These are phyloP conservation scores for Diarsia rubi DNA, from an alignment of 2,888 invertebrate species.

Conservation along the genomic window DNA sequence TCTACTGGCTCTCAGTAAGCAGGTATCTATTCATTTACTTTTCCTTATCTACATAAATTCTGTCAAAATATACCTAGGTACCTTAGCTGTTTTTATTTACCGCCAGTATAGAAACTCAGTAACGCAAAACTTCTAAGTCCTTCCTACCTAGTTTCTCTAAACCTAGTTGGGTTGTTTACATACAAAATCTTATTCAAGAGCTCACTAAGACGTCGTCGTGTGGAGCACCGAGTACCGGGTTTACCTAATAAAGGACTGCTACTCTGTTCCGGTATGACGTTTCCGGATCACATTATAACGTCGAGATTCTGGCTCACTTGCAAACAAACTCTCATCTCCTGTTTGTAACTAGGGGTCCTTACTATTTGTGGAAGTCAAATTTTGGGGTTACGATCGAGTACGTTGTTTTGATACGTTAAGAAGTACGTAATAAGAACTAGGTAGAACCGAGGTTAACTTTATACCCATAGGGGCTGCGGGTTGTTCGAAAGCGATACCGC, in stretches of 20 bases:
- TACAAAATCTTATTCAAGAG: conserved; percentile 57
- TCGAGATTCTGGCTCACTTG: conserved; percentile 68
- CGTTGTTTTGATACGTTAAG: no score
- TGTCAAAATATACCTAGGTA: not conserved
- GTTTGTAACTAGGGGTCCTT: conserved; percentile 65
- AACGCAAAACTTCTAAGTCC: conserved; percentile 19
- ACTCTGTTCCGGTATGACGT: conserved; percentile 66
- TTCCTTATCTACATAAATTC: not conserved
- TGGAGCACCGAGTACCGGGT: conserved; percentile 44
- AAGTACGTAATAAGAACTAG: no score
- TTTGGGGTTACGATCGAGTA: conserved; percentile 1
- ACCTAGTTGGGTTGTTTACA: conserved; percentile 42
- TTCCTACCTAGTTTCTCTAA: conserved; percentile 25
- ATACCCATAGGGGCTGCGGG: no score
- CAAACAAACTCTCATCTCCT: conserved; percentile 75
- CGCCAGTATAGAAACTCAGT: conserved; percentile 14
- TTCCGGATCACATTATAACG: conserved; percentile 73
- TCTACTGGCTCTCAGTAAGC: not conserved
- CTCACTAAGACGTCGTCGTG: conserved; percentile 46
- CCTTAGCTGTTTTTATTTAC: not conserved
- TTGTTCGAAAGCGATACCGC: no score
- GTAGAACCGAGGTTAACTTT: no score
- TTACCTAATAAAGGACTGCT: conserved; percentile 66
- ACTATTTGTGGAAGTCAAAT: conserved; percentile 42
- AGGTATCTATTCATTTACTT: not conserved